Percentiles rank a stretch among this genome's conserved stretches.
These are phyloP conservation scores for Sander lucioperca DNA, from an alignment of 2,113 vertebrate genomes.

Conservation along the genomic window DNA sequence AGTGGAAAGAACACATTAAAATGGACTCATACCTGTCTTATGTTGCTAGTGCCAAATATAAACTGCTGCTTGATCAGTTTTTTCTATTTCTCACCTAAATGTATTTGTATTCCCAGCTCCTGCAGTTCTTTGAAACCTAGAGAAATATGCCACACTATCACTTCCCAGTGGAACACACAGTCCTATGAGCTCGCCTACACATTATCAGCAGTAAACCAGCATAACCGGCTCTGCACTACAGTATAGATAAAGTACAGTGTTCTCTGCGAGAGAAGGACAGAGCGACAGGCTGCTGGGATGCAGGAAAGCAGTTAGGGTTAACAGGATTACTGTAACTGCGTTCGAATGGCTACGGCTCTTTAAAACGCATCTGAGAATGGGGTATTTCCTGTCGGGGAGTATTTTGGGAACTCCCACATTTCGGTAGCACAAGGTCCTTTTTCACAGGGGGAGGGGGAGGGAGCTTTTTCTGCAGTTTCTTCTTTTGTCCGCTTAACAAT, in stretches of 20 bases:
- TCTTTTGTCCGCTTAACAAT: constrained; percentile 40
- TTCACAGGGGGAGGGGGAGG: constrained; percentile 27
- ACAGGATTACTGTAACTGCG: constrained; percentile 82
- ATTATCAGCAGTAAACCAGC: constrained; percentile 67
- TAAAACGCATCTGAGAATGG: constrained; percentile 79
- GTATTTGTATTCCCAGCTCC: constrained; percentile 27
- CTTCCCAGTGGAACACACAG: constrained; percentile 37
- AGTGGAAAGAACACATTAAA: neutral
- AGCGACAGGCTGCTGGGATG: constrained; percentile 57
- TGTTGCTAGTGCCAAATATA: neutral
- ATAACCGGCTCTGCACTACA: constrained; percentile 26
- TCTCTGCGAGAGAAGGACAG: constrained; percentile 43
- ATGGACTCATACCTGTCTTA: constrained; percentile 8
- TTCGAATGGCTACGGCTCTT: constrained; percentile 72
- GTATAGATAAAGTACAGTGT: constrained; percentile 55
- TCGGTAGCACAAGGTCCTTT: constrained; percentile 57
- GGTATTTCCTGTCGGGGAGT: constrained; percentile 85
- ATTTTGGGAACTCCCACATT: constrained; percentile 85
- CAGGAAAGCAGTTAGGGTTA: constrained; percentile 82
- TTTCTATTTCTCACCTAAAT: constrained; percentile 21
- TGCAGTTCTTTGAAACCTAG: constrained; percentile 1
- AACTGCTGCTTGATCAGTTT: neutral
- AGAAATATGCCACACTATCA: constrained; percentile 3
- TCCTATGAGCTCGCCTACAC: constrained; percentile 33
- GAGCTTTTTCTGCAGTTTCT: constrained; percentile 25